Percentiles rank a stretch among this genome's conserved stretches.
These are phyloP conservation scores for Brachionus sp. DNA, from an alignment of 1,140 invertebrate species.

Conservation along the genomic window DNA sequence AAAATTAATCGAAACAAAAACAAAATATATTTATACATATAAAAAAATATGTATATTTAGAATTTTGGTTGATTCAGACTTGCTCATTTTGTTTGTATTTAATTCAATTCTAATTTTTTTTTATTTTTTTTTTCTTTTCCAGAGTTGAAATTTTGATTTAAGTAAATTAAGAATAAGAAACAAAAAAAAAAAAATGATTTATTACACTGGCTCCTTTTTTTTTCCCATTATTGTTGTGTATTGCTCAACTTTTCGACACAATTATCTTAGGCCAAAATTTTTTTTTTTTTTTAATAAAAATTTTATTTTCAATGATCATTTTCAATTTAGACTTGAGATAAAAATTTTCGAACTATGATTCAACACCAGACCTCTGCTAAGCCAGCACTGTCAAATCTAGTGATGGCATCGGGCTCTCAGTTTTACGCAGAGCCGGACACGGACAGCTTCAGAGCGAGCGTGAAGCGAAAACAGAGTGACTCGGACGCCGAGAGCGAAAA, in stretches of 20 bases:
- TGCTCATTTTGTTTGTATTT: neutral
- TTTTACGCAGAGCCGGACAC: neutral
- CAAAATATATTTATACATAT: neutral
- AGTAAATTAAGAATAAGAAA: conserved; percentile 24
- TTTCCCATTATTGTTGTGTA: neutral
- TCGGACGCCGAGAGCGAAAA: conserved; percentile 15
- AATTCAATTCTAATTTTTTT: neutral
- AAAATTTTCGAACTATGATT: neutral
- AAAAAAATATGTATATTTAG: neutral
- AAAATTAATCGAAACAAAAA: neutral
- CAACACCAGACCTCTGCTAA: conserved; percentile 8
- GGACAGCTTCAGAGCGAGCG: neutral
- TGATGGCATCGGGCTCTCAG: neutral
- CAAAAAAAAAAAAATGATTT: conserved; percentile 1
- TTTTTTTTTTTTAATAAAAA: neutral
- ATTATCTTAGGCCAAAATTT: neutral
- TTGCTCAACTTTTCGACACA: neutral
- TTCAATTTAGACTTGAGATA: neutral
- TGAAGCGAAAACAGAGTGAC: conserved; percentile 15
- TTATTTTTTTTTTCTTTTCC: neutral
- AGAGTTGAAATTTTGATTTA: neutral
- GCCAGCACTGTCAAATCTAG: neutral
- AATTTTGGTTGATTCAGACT: neutral
- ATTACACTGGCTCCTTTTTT: neutral
- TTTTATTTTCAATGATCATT: neutral